Percentiles rank a stretch among this genome's conserved stretches.
phyloP scores from a whole-genome alignment of 2,797 vertebrate species.

The Prionace glauca region DNA sequence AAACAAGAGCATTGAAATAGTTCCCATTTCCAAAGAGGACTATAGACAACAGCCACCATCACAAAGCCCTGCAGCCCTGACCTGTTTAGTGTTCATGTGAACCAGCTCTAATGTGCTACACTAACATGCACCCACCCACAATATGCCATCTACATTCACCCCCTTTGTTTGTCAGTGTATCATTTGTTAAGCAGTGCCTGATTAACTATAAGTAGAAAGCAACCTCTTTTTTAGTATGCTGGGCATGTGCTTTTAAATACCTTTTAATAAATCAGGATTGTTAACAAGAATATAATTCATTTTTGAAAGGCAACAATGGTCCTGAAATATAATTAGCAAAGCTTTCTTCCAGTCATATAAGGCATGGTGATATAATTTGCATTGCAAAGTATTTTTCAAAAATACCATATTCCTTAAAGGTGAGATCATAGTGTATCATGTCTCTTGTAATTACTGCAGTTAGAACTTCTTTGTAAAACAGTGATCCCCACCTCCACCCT shows the following conservation, averaged over 20 bases:
- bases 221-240: not conserved
- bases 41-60: no score
- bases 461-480: not conserved
- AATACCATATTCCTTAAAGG: not conserved
- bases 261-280: not conserved
- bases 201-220: not conserved
- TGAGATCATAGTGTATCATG: not conserved
- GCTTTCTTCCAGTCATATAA: not conserved
- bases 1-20: no score
- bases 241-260: not conserved
- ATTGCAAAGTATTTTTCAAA: not conserved
- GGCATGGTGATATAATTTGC: not conserved
- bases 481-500: not conserved
- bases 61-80: no score
- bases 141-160: no score
- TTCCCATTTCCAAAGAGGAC: no score
- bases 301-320: not conserved
- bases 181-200: no score
- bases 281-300: not conserved
- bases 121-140: no score
- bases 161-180: no score
- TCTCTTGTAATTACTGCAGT: not conserved
- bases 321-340: not conserved
- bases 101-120: no score
- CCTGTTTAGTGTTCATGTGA: no score